Evolutionary conservation across 2,113 vertebrate species (phyloP).

Genomic region (Syngnathoides biaculeatus): DNA sequence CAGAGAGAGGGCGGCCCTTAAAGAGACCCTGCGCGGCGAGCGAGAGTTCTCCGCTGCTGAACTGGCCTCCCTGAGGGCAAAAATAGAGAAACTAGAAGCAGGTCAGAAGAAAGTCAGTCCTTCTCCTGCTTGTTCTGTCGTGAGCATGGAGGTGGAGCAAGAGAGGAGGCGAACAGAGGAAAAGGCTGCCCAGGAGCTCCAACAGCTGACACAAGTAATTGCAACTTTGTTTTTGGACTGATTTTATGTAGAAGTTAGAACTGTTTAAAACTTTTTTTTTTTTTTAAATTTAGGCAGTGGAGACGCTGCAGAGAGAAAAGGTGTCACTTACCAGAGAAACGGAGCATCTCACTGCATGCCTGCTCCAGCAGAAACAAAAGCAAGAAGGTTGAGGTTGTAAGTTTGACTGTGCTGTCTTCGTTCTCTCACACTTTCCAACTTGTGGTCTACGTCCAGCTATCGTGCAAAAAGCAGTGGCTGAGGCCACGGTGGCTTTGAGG

Average conservation of each 20-base stretch:
- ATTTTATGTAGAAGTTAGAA: background rate
- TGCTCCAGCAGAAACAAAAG: slow-evolving; percentile 53
- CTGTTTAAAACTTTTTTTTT: background rate
- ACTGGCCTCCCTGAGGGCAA: slow-evolving; percentile 53
- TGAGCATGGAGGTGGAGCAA: slow-evolving; percentile 50
- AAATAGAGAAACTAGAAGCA: slow-evolving; percentile 50
- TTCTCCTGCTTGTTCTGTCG: slow-evolving; percentile 15
- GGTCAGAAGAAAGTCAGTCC: slow-evolving; percentile 11
- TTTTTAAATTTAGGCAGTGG: slow-evolving; percentile 66
- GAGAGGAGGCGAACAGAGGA: slow-evolving; percentile 54
- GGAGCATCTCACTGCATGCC: slow-evolving; percentile 49
- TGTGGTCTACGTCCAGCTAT: slow-evolving; percentile 46
- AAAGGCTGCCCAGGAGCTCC: slow-evolving; percentile 54
- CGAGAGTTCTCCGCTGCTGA: slow-evolving; percentile 46
- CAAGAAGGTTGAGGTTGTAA: slow-evolving; percentile 65
- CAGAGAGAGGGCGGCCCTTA: slow-evolving; percentile 61
- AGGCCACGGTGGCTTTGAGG: slow-evolving; percentile 47
- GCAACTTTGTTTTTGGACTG: background rate
- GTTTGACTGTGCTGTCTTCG: background rate
- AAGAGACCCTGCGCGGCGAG: slow-evolving; percentile 60
- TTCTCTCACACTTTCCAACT: background rate
- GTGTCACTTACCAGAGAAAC: slow-evolving; percentile 50
- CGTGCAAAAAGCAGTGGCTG: slow-evolving; percentile 24
- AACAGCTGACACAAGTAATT: slow-evolving; percentile 63
- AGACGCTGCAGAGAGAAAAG: slow-evolving; percentile 58